Conservation (phyloP, 2,888 invertebrate genomes). For the Agonopterix heracliana region DNA sequence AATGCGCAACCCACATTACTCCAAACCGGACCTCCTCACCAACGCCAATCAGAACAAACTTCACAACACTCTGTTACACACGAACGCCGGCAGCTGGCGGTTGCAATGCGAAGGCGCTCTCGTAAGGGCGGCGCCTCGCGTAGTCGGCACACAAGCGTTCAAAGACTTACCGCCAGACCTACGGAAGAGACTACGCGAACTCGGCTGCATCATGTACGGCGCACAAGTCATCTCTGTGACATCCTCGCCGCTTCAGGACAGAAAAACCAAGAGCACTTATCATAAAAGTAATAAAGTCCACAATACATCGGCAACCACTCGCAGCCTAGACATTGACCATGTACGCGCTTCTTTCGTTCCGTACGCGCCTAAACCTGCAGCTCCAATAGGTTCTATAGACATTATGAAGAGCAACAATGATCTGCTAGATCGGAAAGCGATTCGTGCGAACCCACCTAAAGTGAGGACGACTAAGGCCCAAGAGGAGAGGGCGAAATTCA, state of each 20-base stretch:
- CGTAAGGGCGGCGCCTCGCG: conserved; percentile 46
- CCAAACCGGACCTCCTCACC: conserved; percentile 38
- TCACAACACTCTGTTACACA: conserved; percentile 25
- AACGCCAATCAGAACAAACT: conserved; percentile 25
- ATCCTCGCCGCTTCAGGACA: conserved; percentile 24
- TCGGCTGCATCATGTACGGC: conserved; percentile 50
- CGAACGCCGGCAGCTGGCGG: conserved; percentile 40
- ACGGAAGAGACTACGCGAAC: conserved; percentile 47
- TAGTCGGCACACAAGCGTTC: conserved; percentile 47
- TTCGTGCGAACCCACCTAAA: conserved; percentile 29
- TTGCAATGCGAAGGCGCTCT: conserved; percentile 49
- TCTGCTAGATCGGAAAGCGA: conserved; percentile 27
- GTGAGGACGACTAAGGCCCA: conserved; percentile 63
- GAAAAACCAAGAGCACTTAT: conserved; percentile 23
- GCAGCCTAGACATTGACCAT: conserved; percentile 47
- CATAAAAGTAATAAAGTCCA: conserved; percentile 18
- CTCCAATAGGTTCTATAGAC: conserved; percentile 22
- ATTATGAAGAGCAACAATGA: conserved; percentile 26
- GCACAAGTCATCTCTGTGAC: conserved; percentile 25
- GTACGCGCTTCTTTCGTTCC: conserved; percentile 56
- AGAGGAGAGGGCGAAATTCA: conserved; percentile 57
- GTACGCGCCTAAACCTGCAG: conserved; percentile 40
- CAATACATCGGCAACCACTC: conserved; percentile 16
- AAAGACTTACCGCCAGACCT: conserved; percentile 47
- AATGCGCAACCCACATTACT: conserved; percentile 25